Evolutionary conservation across 1,140 invertebrate genomes (phyloP).

Genomic region (Diorhabda carinulata): DNA sequence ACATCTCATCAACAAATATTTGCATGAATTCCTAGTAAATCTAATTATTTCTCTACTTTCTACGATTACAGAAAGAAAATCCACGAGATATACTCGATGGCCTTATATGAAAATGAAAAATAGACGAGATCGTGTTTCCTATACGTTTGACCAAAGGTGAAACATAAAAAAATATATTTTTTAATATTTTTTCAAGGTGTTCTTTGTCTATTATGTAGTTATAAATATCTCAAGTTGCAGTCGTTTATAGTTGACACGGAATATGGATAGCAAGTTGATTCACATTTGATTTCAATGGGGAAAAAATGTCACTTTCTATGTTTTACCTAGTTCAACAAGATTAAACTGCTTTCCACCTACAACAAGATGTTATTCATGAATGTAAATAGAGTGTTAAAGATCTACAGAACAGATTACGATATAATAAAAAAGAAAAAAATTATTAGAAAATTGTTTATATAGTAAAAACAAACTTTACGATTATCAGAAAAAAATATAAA

Average conservation of each 20-base stretch:
- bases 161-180: not conserved
- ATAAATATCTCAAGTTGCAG: slow-evolving; percentile 7
- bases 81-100: slow-evolving; percentile 2
- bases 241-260: slow-evolving; percentile 11
- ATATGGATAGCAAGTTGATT: slow-evolving; percentile 17
- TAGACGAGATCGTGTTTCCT: slow-evolving; percentile 15
- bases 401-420: not conserved
- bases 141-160: not conserved
- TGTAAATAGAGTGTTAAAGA: slow-evolving; percentile 2
- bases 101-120: slow-evolving; percentile 12
- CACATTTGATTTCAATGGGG: slow-evolving; percentile 6
- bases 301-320: slow-evolving; percentile 16
- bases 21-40: slow-evolving; percentile 5
- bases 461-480: no score
- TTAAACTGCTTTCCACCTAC: slow-evolving; percentile 11
- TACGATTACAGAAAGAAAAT: slow-evolving; percentile 10
- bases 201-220: not conserved
- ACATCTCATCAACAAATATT: slow-evolving; percentile 7
- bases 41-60: slow-evolving; percentile 16
- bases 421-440: no score
- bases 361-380: slow-evolving; percentile 5
- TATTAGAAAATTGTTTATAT: no score
- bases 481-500: no score
- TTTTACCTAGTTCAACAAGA: slow-evolving; percentile 5
- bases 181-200: not conserved